Percentiles rank a stretch among this genome's conserved stretches.
Evolutionary conservation across 2,797 vertebrate genomes (phyloP).

Genomic region (Echiichthys vipera): DNA sequence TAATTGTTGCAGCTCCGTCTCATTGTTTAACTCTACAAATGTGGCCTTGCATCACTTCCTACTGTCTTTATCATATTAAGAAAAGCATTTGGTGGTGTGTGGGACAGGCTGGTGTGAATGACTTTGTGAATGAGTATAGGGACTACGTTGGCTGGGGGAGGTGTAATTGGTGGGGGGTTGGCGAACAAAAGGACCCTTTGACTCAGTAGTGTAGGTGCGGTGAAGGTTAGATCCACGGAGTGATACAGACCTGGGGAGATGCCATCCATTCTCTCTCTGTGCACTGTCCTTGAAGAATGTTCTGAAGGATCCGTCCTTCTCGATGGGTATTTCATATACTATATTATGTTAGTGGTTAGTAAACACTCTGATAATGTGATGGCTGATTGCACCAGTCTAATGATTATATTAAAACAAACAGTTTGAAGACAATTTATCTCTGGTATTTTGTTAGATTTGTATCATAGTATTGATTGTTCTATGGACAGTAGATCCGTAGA

Average conservation of each 20-base stretch:
- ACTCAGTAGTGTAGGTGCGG: slow-evolving; percentile 57
- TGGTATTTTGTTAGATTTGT: not conserved
- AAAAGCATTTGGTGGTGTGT: slow-evolving; percentile 22
- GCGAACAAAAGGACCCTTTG: slow-evolving; percentile 71
- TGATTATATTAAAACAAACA: not conserved
- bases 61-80: slow-evolving; percentile 51
- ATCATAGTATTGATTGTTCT: not conserved
- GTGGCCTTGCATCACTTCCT: slow-evolving; percentile 7
- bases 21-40: slow-evolving; percentile 10
- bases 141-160: slow-evolving; percentile 41
- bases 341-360: slow-evolving; percentile 6
- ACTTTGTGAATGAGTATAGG: slow-evolving; percentile 61
- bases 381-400: too few relatives aligned
- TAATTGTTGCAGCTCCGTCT: not conserved
- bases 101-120: slow-evolving; percentile 45
- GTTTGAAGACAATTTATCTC: not conserved
- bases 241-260: slow-evolving; percentile 58
- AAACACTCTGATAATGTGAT: slow-evolving; percentile 9
- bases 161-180: slow-evolving; percentile 56
- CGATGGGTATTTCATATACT: slow-evolving; percentile 27
- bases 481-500: not conserved
- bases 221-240: slow-evolving; percentile 68
- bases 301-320: slow-evolving; percentile 21
- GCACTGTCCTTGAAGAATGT: slow-evolving; percentile 58
- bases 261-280: slow-evolving; percentile 51